These are phyloP conservation scores for Philonicus albiceps DNA, from an alignment of 2,888 invertebrate genomes.

Conservation along the genomic window DNA sequence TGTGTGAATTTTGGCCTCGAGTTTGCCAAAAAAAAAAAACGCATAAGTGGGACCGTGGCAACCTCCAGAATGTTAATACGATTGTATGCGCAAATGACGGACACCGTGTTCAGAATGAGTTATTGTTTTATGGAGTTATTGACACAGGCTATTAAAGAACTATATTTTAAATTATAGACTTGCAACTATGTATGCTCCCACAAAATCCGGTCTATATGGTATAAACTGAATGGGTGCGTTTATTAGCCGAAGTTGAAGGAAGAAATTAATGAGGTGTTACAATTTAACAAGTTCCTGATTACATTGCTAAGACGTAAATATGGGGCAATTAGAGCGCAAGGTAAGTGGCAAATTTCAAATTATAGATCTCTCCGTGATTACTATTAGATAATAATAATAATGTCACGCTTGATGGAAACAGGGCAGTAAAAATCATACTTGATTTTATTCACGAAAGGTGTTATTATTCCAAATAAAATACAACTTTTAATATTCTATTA, in stretches of 20 bases:
- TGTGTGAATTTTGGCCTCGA: not conserved
- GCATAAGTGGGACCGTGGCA: not conserved
- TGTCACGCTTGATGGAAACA: not conserved
- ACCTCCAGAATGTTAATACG: not conserved
- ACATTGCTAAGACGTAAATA: not conserved
- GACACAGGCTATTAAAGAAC: not conserved
- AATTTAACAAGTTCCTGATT: not conserved
- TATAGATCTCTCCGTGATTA: not conserved
- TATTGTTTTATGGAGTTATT: not conserved
- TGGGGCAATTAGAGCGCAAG: not conserved
- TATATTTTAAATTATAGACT: not conserved
- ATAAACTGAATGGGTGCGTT: not conserved
- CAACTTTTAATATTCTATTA: not conserved
- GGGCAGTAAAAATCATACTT: not conserved
- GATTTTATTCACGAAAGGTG: not conserved
- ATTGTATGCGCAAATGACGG: not conserved
- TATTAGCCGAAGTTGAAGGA: not conserved
- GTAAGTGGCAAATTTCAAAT: not conserved
- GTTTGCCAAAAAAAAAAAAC: not conserved
- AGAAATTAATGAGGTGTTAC: not conserved
- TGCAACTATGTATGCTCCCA: not conserved
- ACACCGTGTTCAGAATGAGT: not conserved
- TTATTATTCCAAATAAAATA: not conserved
- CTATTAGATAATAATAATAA: not conserved
- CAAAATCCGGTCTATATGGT: not conserved